Base-by-base conservation (phyloP, 2,888 invertebrate species). In the Vannuccia rotundouncinata region DNA sequence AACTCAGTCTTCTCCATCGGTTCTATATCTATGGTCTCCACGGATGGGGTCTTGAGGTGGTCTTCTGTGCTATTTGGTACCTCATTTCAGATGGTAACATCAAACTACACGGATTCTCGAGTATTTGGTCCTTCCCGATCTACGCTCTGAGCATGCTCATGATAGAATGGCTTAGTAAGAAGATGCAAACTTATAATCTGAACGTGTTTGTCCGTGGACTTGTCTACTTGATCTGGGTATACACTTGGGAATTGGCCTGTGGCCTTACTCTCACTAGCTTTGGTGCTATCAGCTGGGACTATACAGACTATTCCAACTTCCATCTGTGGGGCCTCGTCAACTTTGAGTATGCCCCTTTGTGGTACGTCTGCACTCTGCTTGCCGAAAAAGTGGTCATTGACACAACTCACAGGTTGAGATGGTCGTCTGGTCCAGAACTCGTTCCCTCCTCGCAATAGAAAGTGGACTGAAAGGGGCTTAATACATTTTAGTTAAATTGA, bases 301-400 rank as follows among this genome's bases (percentile, higher is more conserved):
- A 80, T 29, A 80, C 80, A 2, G 79, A 59, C n/a, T 80, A 80
- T 80, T 78, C 80, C 13, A 80, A 79, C 31, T 80, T 31, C 78
- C 80, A 80, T 80, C 28, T 80, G 22, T 80, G 79, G 59, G 80
- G 80, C n/a, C 1, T 80, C 28, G 59, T 80, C 22, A 80, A 80
- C 59, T 80, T 80, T 29, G 80, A 80, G 28, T 80, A 80, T 79
- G 80, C 80, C 13, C 80, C 80, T 22, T n/a, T 80, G 22, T 80
- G 80, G 80, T 80, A 29, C 45, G 17, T 80, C 22, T 30, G 25
- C 1, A 25, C 59, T 10, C 17, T 80, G 22, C 22, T 80, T 5
- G n/a, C 30, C 45, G 80, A 80, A 60, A 22, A 22, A 17, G n/a
- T 22, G 22, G 74, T 73, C 10, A 73, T 73, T 22, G 10, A 22